Percentiles rank a stretch among this genome's conserved stretches.
phyloP scores from a whole-genome alignment of 1,140 invertebrate species.

The Lepidurus arcticus region DNA sequence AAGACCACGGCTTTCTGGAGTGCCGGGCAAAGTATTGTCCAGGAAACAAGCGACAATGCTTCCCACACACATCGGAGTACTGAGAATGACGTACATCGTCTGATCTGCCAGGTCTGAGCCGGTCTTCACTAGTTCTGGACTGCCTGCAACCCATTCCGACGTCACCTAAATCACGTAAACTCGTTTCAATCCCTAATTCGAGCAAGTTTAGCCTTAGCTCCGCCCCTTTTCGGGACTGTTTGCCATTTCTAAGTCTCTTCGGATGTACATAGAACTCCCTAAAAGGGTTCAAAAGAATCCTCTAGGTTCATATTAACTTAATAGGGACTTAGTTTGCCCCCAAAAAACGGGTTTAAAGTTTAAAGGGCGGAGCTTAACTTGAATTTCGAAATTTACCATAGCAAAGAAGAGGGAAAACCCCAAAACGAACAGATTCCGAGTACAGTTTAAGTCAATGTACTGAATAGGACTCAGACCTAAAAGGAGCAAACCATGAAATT shows the following conservation, averaged over 20 bases:
- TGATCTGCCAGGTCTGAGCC: conserved; percentile 63
- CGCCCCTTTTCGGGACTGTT: too few relatives aligned
- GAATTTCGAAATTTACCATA: conserved; percentile 48
- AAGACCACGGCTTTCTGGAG: conserved; percentile 39
- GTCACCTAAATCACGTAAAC: conserved; percentile 48
- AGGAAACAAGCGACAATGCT: conserved; percentile 70
- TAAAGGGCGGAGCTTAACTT: background rate
- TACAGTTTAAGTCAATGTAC: conserved; percentile 71
- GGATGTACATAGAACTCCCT: too few relatives aligned
- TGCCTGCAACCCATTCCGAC: conserved; percentile 65
- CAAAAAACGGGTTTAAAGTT: background rate
- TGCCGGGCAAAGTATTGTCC: conserved; percentile 74
- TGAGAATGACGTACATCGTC: conserved; percentile 70
- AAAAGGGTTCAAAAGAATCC: too few relatives aligned
- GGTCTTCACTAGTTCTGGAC: conserved; percentile 61
- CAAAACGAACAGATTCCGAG: conserved; percentile 77
- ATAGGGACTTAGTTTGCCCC: too few relatives aligned
- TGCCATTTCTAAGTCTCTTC: too few relatives aligned
- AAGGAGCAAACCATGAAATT: conserved; percentile 37
- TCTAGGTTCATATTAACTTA: too few relatives aligned
- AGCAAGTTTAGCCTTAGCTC: too few relatives aligned
- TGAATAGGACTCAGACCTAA: conserved; percentile 68
- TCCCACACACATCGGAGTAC: conserved; percentile 77
- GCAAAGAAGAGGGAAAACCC: conserved; percentile 81
- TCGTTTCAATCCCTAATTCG: too few relatives aligned